phyloP scores from a whole-genome alignment of 2,113 vertebrate species.

The Microcebus griseorufus region DNA sequence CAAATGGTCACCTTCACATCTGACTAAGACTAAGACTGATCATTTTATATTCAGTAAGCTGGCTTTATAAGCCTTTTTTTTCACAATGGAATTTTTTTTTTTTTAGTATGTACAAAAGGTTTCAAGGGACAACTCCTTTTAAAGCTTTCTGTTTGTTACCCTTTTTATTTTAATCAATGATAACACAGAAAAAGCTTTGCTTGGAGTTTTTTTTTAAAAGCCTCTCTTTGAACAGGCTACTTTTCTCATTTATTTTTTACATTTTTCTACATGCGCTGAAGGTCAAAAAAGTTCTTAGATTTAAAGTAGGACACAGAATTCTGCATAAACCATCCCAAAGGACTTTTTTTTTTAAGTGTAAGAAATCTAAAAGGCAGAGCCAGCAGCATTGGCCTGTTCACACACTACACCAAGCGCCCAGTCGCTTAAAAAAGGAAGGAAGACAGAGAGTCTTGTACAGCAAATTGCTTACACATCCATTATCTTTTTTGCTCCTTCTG shows the following conservation, averaged over 20 bases:
- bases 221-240: slow-evolving; percentile 44
- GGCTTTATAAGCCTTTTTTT: slow-evolving; percentile 26
- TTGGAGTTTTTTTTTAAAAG: slow-evolving; percentile 61
- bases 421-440: neutral
- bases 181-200: slow-evolving; percentile 62
- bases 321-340: slow-evolving; percentile 51
- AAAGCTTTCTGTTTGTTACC: slow-evolving; percentile 51
- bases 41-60: neutral
- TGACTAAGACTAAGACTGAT: neutral
- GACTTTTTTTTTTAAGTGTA: slow-evolving; percentile 1
- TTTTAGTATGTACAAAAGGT: slow-evolving; percentile 18
- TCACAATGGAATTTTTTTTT: neutral
- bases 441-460: neutral
- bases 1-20: slow-evolving; percentile 46
- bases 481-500: neutral
- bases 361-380: slow-evolving; percentile 45
- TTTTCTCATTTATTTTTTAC: slow-evolving; percentile 71
- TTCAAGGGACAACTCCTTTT: slow-evolving; percentile 45
- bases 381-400: neutral
- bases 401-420: neutral
- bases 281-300: slow-evolving; percentile 68
- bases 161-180: slow-evolving; percentile 60
- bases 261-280: slow-evolving; percentile 60
- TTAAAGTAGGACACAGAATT: slow-evolving; percentile 54
- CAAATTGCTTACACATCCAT: neutral